A percentile compares a stretch with the other conserved stretches of the same genome.
These are phyloP conservation scores for Amphiprion percula DNA, from an alignment of 2,113 vertebrate genomes.

Conservation along the genomic window DNA sequence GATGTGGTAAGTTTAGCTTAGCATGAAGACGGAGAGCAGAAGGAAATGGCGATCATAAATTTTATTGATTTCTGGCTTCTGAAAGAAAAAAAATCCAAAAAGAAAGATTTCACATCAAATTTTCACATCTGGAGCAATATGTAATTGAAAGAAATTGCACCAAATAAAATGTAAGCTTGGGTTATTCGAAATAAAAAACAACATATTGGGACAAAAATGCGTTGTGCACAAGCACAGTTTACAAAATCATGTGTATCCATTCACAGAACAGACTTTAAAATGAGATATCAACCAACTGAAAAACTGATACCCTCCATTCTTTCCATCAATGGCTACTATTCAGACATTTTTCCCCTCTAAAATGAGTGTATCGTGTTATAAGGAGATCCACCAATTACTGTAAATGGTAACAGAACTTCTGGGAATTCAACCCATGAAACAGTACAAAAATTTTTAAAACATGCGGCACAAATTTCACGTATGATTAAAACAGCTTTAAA, in stretches of 20 bases:
- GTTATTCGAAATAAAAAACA: background rate
- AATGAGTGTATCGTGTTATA: background rate
- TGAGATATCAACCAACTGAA: background rate
- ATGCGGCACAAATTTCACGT: background rate
- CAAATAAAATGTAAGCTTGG: background rate
- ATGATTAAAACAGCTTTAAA: background rate
- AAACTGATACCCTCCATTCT: background rate
- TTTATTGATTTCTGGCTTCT: too few relatives aligned
- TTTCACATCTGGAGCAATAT: too few relatives aligned
- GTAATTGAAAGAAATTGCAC: too few relatives aligned
- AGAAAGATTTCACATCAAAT: too few relatives aligned
- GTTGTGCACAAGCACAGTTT: background rate
- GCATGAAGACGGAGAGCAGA: too few relatives aligned
- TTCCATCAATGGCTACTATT: background rate
- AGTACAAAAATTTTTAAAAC: constrained; percentile 8
- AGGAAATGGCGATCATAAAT: too few relatives aligned
- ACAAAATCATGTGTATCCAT: too few relatives aligned
- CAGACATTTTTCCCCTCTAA: background rate
- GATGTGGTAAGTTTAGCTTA: too few relatives aligned
- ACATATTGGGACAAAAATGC: background rate
- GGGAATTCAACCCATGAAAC: background rate
- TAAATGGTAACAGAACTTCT: background rate
- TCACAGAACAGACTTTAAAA: background rate
- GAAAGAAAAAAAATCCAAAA: too few relatives aligned
- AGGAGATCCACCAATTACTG: background rate